Conservation (phyloP, 2,797 vertebrate species). For the Cyclopterus lumpus region DNA sequence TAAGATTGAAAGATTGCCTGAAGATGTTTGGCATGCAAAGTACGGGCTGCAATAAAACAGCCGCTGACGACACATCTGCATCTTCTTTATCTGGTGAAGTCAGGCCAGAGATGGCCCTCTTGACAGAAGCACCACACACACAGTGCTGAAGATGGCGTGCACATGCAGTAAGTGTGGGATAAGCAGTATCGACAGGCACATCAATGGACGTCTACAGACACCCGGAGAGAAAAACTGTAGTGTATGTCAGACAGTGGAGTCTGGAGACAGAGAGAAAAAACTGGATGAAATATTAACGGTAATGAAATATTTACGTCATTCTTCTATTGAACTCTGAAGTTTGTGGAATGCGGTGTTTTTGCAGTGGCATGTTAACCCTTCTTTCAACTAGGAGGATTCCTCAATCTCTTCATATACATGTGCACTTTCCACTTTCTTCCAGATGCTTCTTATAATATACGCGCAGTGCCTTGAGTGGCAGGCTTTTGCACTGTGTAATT, state of each 20-base stretch:
- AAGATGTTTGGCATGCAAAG: constrained; percentile 53
- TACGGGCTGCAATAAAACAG: constrained; percentile 31
- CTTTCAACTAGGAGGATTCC: constrained; percentile 38
- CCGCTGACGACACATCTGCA: constrained; percentile 31
- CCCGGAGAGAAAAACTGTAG: constrained; percentile 43
- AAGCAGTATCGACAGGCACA: constrained; percentile 21
- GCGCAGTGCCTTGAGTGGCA: neutral
- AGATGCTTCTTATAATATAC: constrained; percentile 24
- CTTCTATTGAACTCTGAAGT: constrained; percentile 67
- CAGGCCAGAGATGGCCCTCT: constrained; percentile 26
- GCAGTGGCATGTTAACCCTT: constrained; percentile 35
- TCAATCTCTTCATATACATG: neutral
- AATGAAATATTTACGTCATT: constrained; percentile 77
- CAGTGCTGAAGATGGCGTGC: constrained; percentile 6
- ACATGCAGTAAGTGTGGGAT: constrained; percentile 8
- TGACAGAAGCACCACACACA: constrained; percentile 20
- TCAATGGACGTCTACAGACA: constrained; percentile 28
- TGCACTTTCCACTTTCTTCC: constrained; percentile 1
- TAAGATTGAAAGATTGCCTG: constrained; percentile 30
- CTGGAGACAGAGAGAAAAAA: constrained; percentile 59
- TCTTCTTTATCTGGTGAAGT: constrained; percentile 41
- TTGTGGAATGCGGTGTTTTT: constrained; percentile 59
- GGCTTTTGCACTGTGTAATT: constrained; percentile 32
- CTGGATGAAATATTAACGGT: constrained; percentile 73
- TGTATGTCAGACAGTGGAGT: constrained; percentile 56